Evolutionary conservation across 2,797 vertebrate genomes (phyloP), one percentile per base, ranked within the genome.

Genomic region (Takifugu ocellatus): DNA sequence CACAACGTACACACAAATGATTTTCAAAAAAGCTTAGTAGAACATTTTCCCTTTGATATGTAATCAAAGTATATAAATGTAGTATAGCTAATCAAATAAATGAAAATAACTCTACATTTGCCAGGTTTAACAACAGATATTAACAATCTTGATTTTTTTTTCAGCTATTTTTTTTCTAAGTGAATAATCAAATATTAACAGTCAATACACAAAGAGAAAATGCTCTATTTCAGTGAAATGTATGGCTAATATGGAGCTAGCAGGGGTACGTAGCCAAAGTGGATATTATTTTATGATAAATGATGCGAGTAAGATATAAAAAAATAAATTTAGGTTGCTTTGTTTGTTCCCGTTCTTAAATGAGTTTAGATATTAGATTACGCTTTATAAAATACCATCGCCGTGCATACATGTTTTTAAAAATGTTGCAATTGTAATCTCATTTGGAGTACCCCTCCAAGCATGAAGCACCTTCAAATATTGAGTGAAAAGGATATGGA

Each of bases 41-140:
- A 82, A 73, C 74, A 83, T 78, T 86, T 85, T 86, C 75, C 82
- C 81, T 68, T 74, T 4, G 43, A 2, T 10, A 10, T 26, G 27
- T 17, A 48, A 1, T 44, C 45, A 21, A 8, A 55, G 10, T 14
- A 14, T 8, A 11, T 26, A 53, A 56, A 51, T 49, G 1, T 39
- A 39, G 10, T 39, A 11, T 45, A 25, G 36, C 29, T 29, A 29
- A 29, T 29, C 27, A 26, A 33, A 5, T 26, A 0, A 39, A 25
- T 1, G 0, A 16, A 45, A 25, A 44, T 49, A 0, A 0, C 24
- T 3, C 24, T 3, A 21, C 26, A 17, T 6, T 52, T 27, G 14
- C 17, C 1, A 26, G 36, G 5, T 25, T 29, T 29, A 21, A 21
- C 21, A 21, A 21, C 21, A 21, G 5, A 33, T 33, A 33, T 2